Evolutionary conservation across 2,888 invertebrate species (phyloP).

Genomic region (Pyrochroa serraticornis): DNA sequence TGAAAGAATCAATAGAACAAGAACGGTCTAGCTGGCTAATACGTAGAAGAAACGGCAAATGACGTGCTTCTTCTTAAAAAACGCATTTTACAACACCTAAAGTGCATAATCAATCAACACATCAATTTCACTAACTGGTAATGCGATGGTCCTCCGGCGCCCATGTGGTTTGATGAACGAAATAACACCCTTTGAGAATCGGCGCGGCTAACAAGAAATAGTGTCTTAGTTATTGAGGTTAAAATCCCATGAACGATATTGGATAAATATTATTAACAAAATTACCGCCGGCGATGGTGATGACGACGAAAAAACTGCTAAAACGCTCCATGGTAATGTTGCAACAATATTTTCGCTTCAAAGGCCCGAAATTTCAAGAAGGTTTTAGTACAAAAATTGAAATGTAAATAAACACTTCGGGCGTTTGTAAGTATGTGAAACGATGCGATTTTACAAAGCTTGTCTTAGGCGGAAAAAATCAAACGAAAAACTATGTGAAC

Average conservation of each 20-base stretch:
- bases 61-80: neutral
- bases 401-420: neutral
- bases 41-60: no score
- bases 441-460: constrained; percentile 15
- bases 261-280: constrained; percentile 21
- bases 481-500: constrained; percentile 15
- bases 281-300: neutral
- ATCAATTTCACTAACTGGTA: constrained; percentile 69
- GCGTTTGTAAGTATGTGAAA: constrained; percentile 1
- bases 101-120: constrained; percentile 21
- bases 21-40: no score
- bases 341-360: constrained; percentile 14
- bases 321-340: neutral
- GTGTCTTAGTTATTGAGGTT: constrained; percentile 19
- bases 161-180: constrained; percentile 76
- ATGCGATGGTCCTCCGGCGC: constrained; percentile 68
- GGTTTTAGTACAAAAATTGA: neutral
- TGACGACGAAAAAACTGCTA: no score
- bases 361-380: neutral
- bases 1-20: neutral
- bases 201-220: constrained; percentile 67
- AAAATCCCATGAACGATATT: no score
- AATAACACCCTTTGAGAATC: constrained; percentile 77
- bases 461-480: constrained; percentile 15
- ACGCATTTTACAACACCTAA: constrained; percentile 16